Evolutionary conservation across 2,888 invertebrate species (phyloP).

Genomic region (Melieria crassipennis): DNA sequence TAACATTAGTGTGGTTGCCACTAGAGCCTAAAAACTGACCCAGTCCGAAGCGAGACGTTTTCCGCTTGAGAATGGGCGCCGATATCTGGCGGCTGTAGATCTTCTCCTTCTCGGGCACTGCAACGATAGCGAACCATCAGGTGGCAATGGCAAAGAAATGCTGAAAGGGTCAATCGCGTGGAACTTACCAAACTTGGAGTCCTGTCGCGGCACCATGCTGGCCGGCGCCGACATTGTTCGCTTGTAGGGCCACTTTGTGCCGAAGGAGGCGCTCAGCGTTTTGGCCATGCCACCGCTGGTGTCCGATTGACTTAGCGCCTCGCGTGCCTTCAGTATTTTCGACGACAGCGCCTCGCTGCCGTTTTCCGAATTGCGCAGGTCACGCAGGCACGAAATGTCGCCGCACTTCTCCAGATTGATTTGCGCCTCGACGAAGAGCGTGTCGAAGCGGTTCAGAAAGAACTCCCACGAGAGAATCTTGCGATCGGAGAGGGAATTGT

Average conservation of each 20-base stretch:
- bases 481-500: conserved; percentile 90
- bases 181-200: conserved; percentile 73
- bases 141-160: not conserved
- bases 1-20: conserved; percentile 59
- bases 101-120: conserved; percentile 79
- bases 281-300: conserved; percentile 72
- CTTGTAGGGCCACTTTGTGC: conserved; percentile 95
- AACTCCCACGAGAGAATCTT: conserved; percentile 96
- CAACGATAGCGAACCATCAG: not conserved
- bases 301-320: conserved; percentile 82
- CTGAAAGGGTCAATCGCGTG: not conserved
- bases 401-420: conserved; percentile 86
- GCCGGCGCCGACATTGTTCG: conserved; percentile 94
- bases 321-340: conserved; percentile 89
- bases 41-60: conserved; percentile 90
- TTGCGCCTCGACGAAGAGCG: conserved; percentile 95
- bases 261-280: conserved; percentile 87
- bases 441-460: conserved; percentile 95
- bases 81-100: conserved; percentile 92
- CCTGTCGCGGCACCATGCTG: conserved; percentile 79
- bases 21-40: conserved; percentile 78
- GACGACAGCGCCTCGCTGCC: conserved; percentile 86
- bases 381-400: conserved; percentile 81
- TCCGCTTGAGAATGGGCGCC: conserved; percentile 92
- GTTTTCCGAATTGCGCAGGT: conserved; percentile 87